A percentile compares a stretch with the other conserved stretches of the same genome.
These are phyloP conservation scores for Antheraea assamensis DNA, from an alignment of 2,888 invertebrate genomes.

Conservation along the genomic window DNA sequence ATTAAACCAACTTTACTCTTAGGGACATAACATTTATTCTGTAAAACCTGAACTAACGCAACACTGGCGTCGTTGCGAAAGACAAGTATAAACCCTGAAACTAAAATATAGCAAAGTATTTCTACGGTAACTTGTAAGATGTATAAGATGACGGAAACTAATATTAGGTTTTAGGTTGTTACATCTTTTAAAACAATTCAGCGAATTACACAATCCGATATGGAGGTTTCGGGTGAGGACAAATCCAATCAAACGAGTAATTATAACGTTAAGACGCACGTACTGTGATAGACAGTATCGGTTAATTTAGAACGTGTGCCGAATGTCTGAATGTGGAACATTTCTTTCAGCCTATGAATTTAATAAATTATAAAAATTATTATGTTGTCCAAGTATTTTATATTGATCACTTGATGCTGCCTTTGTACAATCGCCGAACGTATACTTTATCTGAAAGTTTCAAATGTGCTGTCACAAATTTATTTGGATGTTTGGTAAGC, in stretches of 20 bases:
- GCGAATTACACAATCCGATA: neutral
- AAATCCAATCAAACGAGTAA: constrained; percentile 1
- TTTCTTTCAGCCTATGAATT: neutral
- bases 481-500: too few species aligned
- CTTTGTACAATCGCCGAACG: neutral
- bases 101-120: neutral
- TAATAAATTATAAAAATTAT: neutral
- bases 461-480: neutral
- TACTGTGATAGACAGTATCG: neutral
- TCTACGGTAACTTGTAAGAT: neutral
- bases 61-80: neutral
- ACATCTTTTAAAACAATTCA: neutral
- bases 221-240: neutral
- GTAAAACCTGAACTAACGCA: neutral
- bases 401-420: neutral
- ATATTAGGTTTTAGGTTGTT: neutral
- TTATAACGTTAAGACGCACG: constrained; percentile 10
- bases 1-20: neutral
- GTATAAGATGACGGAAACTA: neutral
- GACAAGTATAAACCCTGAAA: neutral
- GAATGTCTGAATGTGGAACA: neutral
- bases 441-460: neutral
- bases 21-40: neutral
- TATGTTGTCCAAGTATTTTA: neutral
- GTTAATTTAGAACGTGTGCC: neutral